Base-by-base conservation (phyloP, 2,888 invertebrate species). In the Dascillus cervinus region DNA sequence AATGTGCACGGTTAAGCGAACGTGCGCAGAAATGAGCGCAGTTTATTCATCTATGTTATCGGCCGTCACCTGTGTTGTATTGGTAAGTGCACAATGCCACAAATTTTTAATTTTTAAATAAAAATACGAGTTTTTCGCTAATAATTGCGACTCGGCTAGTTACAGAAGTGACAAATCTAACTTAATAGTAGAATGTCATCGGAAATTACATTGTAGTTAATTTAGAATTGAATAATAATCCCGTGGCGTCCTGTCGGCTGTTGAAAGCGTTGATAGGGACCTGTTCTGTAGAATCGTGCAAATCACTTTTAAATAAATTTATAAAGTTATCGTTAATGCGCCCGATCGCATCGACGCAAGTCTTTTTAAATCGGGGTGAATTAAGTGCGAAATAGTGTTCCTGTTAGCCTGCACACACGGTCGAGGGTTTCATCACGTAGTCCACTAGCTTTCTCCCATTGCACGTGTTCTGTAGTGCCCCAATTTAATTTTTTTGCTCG, bases 31-130 rank as follows among this genome's bases (percentile, higher is more conserved):
- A n/a, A n/a, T n/a, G n/a, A n/a, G n/a, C n/a, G n/a, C n/a, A n/a
- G n/a, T n/a, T n/a, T n/a, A 47, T 63, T 44, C 52, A 50, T 53
- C 64, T 63, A 60, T 67, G 66, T 64, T 63, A 63, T 62, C 64
- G 64, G 65, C 67, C 67, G 68, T 70, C 70, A 70, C 65, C 67
- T 69, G 68, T 67, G 65, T 68, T 67, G 65, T 65, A 65, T 67
- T 66, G 67, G 68, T 67, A 66, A 67, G 67, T 59, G 55, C 54
- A 52, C 53, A 53, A 50, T 53, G 53, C 50, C 48, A 53, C 50
- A 54, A 55, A 54, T 55, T 56, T 55, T 46, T 26, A 13, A 30
- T 41, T 48, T 56, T 58, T 53, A 50, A 50, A 44, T 49, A 53
- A 53, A 58, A 55, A 49, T 61, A 60, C 55, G 49, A 35, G 39